These are phyloP conservation scores for Orthonyx spaldingii DNA, from an alignment of 2,113 vertebrate genomes.

Conservation along the genomic window DNA sequence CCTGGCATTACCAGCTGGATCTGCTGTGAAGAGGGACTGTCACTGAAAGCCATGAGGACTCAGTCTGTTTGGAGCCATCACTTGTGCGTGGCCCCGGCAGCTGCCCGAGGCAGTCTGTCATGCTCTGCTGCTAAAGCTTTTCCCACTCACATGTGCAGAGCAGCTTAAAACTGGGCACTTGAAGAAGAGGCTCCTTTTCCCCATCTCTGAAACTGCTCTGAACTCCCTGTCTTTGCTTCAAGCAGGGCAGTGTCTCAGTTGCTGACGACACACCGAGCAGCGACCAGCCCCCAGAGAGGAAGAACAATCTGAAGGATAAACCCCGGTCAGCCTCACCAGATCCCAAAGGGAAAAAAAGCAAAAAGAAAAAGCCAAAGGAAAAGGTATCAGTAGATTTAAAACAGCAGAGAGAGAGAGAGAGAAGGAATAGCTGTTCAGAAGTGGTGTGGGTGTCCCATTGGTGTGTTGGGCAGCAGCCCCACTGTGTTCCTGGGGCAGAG, in stretches of 20 bases:
- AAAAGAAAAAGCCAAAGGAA: slow-evolving; percentile 78
- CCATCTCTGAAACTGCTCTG: not conserved
- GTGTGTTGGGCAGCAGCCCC: not conserved
- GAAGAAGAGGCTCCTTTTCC: not conserved
- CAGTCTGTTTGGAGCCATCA: not conserved
- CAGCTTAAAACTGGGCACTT: not conserved
- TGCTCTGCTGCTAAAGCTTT: not conserved
- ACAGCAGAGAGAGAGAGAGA: not conserved
- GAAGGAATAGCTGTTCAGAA: not conserved
- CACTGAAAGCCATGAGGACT: not conserved
- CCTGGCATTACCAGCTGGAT: not conserved
- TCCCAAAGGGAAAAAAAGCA: slow-evolving; percentile 65
- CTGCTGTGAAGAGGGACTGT: not conserved
- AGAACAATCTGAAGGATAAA: slow-evolving; percentile 59
- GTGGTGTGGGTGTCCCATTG: not conserved
- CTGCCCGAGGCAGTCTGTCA: not conserved
- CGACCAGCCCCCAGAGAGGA: slow-evolving; percentile 70
- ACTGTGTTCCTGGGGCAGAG: not conserved
- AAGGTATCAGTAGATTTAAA: slow-evolving; percentile 73
- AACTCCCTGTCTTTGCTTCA: not conserved
- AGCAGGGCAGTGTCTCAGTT: slow-evolving; percentile 86
- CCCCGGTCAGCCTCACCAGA: slow-evolving; percentile 60
- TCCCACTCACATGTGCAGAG: not conserved
- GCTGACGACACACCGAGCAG: slow-evolving; percentile 89
- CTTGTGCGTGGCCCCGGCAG: not conserved